A percentile compares a stretch with the other conserved stretches of the same genome.
These are phyloP conservation scores for Eueides isabella DNA, from an alignment of 1,140 invertebrate species.

Conservation along the genomic window DNA sequence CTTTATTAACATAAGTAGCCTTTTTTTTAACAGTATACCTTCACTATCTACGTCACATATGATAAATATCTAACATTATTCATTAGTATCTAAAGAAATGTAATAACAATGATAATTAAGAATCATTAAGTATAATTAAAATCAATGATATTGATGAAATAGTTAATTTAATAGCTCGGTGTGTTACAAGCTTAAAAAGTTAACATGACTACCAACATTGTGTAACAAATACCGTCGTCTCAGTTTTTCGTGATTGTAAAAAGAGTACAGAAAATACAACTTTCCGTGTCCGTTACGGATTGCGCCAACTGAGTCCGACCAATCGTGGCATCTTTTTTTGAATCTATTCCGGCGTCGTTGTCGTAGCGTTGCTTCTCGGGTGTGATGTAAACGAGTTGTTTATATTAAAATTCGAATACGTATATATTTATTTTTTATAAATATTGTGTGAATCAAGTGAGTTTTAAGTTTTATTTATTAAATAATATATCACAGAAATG, in stretches of 20 bases:
- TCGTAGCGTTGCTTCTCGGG: slow-evolving; percentile 48
- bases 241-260: background rate
- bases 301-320: slow-evolving; percentile 58
- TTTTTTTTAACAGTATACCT: background rate
- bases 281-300: slow-evolving; percentile 43
- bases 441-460: slow-evolving; percentile 12
- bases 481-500: background rate
- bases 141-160: background rate
- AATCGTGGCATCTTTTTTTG: slow-evolving; percentile 68
- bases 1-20: background rate
- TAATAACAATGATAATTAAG: background rate
- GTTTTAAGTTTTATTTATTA: slow-evolving; percentile 1
- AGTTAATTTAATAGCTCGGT: background rate
- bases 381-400: slow-evolving; percentile 20
- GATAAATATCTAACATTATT: background rate
- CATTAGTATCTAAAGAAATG: background rate
- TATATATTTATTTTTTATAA: background rate
- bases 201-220: background rate
- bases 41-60: background rate
- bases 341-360: slow-evolving; percentile 69
- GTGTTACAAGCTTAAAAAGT: background rate
- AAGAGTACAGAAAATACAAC: slow-evolving; percentile 11
- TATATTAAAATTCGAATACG: slow-evolving; percentile 14
- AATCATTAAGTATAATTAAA: slow-evolving; percentile 15
- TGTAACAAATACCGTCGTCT: background rate